Base-by-base conservation (phyloP, 2,113 vertebrate species). In the Anhinga rufa region DNA sequence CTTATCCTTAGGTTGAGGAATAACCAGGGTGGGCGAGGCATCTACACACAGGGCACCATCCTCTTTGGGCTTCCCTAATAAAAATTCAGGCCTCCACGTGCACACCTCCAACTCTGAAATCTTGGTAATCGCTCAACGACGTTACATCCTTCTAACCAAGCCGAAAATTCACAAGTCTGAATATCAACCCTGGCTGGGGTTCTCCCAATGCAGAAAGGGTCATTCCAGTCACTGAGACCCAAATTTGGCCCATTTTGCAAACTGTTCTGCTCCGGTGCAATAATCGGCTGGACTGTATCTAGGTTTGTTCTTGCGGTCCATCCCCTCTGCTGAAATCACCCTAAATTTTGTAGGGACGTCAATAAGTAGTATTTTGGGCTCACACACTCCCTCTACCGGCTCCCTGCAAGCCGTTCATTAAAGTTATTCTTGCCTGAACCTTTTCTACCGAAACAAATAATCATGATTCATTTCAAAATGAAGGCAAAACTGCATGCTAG, bases 321-420 rank as follows among this genome's bases (percentile, higher is more conserved):
- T 21, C 14, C n/a, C 14, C 22, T 17, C 14, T 14, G 25, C 61
- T 7, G 10, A 57, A 65, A 54, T 17, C 44, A 15, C 7, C 13
- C 32, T 7, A 0, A 9, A 19, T 31, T 54, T 9, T 10, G 68
- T 1, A 7, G 61, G 46, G 40, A 21, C 0, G 4, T 8, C 9
- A 58, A 9, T 4, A 6, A 14, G 34, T 2, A 25, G 36, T 4
- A 44, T 91, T 69, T 49, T 0, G 76, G 40, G 87, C 93, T 95
- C 94, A 65, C 71, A 21, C 29, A 1, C 96, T 93, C 96, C 95
- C 96, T 93, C 96, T 96, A 11, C 93, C 3, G 95, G 82, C 68
- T 87, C 77, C 68, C 13, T 6, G 14, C 42, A 11, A 84, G 40
- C 60, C 5, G 3, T 13, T 29, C 19, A 62, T 26, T 46, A 55